These are phyloP conservation scores for Aphelenchoides besseyi DNA, from an alignment of 1,140 invertebrate genomes.

Conservation along the genomic window DNA sequence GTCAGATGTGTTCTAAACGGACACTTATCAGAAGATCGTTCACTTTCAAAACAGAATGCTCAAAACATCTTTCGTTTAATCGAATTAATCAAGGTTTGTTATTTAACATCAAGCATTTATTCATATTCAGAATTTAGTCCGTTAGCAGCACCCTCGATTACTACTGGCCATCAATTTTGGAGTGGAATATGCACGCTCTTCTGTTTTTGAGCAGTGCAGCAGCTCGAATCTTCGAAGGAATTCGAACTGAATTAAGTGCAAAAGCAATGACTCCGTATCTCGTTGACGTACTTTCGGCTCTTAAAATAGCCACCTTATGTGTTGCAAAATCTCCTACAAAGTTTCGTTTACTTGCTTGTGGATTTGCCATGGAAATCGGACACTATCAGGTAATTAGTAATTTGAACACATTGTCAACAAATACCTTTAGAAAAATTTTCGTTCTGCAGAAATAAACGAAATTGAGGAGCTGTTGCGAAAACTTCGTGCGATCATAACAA, in stretches of 20 bases:
- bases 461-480: constrained; percentile 69
- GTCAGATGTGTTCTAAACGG: constrained; percentile 73
- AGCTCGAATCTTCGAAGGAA: constrained; percentile 34
- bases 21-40: constrained; percentile 73
- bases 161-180: constrained; percentile 68
- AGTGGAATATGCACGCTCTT: constrained; percentile 63
- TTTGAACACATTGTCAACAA: constrained; percentile 60
- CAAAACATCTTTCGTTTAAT: constrained; percentile 75
- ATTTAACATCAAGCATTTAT: not conserved
- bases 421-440: constrained; percentile 64
- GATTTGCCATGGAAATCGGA: constrained; percentile 49
- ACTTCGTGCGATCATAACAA: not conserved
- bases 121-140: not conserved
- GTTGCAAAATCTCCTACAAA: constrained; percentile 69
- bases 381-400: constrained; percentile 42
- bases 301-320: constrained; percentile 47
- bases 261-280: constrained; percentile 70
- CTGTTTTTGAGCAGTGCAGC: constrained; percentile 13
- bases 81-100: constrained; percentile 73
- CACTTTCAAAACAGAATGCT: constrained; percentile 76
- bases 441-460: constrained; percentile 59
- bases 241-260: constrained; percentile 56
- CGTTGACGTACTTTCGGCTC: constrained; percentile 69
- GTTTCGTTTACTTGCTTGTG: constrained; percentile 66
- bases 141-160: constrained; percentile 68